Evolutionary conservation across 2,888 invertebrate genomes (phyloP), one percentile per base, ranked within the genome.

Genomic region (Diabrotica balteata): DNA sequence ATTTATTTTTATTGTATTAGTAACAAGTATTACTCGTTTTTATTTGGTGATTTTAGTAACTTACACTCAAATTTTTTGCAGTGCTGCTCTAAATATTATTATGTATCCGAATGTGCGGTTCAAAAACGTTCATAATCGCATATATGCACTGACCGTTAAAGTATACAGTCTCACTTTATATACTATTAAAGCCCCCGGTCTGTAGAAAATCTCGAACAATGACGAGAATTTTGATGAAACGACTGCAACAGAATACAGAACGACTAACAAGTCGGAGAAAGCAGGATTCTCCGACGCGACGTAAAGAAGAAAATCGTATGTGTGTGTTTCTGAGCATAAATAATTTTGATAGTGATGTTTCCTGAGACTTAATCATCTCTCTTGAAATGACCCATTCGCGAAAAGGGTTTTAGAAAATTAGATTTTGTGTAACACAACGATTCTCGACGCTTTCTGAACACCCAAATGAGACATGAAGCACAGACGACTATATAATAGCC

Each of bases 241-340:
- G 54, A 54, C 54, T 42, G 54, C n/a, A 57, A 55, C 44, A 8
- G 44, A 44, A 55, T 55, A 55, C 43, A 11, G 44, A 55, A 42
- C 42, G 42, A 53, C 32, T 32, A 32, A 32, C 53, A n/a, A 10
- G 43, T 45, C 45, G 17, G 55, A 57, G 45, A 5, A 57, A 57
- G 45, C 55, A 8, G 17, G 22, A 57, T 57, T 51, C 6, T 55
- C 17, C 17, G 55, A 44, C n/a, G 17, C 44, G n/a, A n/a, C 17
- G 17, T 11, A 57, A 57, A 57, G 45, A 57, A 57, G 17, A 57
- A 64, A 64, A 64, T 59, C 64, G 51, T 50, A 52, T 58, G 58
- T 52, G 58, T 58, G 57, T 64, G 64, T 46, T 64, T 58, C 47
- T 59, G 64, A 58, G 58, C 64, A 64, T 65, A 62, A 68, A 65